Base-by-base conservation (phyloP, 2,888 invertebrate genomes). In the Spilosoma lubricipeda region DNA sequence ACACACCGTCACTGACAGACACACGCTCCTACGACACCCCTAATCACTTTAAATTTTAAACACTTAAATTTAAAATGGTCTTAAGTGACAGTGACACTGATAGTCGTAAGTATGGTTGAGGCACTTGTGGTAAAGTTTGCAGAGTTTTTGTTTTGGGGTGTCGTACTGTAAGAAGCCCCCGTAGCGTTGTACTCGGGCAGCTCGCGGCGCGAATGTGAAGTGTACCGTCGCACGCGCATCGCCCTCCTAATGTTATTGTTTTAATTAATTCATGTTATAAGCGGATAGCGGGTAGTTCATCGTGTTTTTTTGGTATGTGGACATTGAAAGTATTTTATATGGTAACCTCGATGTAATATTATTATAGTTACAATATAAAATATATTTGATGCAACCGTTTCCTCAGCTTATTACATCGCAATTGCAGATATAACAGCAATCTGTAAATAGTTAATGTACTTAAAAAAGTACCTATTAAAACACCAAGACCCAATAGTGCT, bases 131-230 rank as follows among this genome's bases (percentile, higher is more conserved):
- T 70, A 27, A 15, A 70, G 63, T 27, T 48, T 67, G 23, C 20
- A 45, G 36, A 65, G 70, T 67, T 27, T 72, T 67, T 27, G 4
- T 59, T 48, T 80, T 76, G 87, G 91, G 92, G 92, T 91, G 92
- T 83, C 91, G 92, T 87, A 89, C 89, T 89, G 87, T 83, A 82
- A 76, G 75, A 81, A 85, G 81, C 83, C 85, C 86, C 87, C 85
- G 88, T 89, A 90, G 93, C 94, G 94, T 93, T 86, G 87, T 90
- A 89, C 90, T 90, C 91, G 89, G 87, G 89, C 93, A 91, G 90
- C 91, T 90, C 88, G 90, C 93, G 90, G 87, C 91, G 92, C 90
- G 91, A 94, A 93, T 95, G 94, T 95, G 95, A 94, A 94, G 89
- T 88, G 94, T 94, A 94, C 87, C 94, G 93, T 89, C 94, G 91